Percentiles rank a stretch among this genome's conserved stretches.
phyloP scores from a whole-genome alignment of 1,140 invertebrate genomes.

The Dinoponera quadriceps region DNA sequence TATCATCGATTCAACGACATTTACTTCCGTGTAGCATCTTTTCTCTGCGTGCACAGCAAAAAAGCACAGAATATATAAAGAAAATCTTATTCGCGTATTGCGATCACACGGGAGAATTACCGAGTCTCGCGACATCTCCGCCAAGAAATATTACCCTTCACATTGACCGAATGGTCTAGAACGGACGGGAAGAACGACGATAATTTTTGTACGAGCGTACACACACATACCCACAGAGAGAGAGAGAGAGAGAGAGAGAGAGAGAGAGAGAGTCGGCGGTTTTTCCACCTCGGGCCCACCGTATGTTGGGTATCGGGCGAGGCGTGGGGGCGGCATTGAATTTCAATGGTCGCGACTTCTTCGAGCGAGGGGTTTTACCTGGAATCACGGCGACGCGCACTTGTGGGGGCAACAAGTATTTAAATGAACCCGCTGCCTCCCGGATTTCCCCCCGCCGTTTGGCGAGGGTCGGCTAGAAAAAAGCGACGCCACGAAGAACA shows the following conservation, averaged over 20 bases:
- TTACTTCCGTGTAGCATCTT: too few species aligned
- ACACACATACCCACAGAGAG: too few species aligned
- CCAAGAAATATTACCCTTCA: too few species aligned
- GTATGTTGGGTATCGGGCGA: neutral
- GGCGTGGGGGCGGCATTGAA: neutral
- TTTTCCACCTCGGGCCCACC: neutral
- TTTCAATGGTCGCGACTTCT: conserved; percentile 39
- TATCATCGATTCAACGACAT: too few species aligned
- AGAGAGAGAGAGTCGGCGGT: neutral
- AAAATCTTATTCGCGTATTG: too few species aligned
- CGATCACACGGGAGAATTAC: too few species aligned
- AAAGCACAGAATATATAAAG: too few species aligned
- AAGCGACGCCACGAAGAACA: conserved; percentile 39
- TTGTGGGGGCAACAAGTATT: conserved; percentile 73
- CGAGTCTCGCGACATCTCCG: too few species aligned
- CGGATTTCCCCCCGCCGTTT: conserved; percentile 36
- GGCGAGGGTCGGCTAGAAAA: conserved; percentile 1
- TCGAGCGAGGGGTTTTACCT: neutral
- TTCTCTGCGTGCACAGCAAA: too few species aligned
- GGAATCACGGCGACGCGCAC: neutral
- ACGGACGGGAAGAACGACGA: too few species aligned
- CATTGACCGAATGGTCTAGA: too few species aligned
- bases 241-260: neutral
- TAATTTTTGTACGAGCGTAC: too few species aligned
- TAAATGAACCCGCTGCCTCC: conserved; percentile 65